These are phyloP conservation scores for Drosophila helvetica DNA, from an alignment of 2,888 invertebrate species.

Conservation along the genomic window DNA sequence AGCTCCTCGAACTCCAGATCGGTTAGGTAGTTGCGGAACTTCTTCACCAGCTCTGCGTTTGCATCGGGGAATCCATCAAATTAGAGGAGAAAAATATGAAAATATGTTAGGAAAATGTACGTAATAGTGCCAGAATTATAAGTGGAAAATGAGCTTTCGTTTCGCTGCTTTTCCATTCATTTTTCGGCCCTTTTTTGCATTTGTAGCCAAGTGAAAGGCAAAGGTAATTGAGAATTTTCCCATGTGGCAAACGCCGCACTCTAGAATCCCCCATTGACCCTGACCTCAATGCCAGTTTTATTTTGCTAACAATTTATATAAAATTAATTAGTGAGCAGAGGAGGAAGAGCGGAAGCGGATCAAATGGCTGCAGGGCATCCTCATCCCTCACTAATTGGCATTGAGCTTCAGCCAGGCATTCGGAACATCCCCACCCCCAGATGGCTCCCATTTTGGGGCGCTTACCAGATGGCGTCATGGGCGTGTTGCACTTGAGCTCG, in stretches of 20 bases:
- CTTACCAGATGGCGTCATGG: conserved; percentile 83
- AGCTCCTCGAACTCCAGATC: conserved; percentile 96
- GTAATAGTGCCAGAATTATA: neutral
- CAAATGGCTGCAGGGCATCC: conserved; percentile 37
- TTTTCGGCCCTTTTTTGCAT: conserved; percentile 15
- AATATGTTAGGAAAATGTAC: neutral
- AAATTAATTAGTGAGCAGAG: conserved; percentile 64
- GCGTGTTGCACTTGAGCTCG: conserved; percentile 82
- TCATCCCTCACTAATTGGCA: conserved; percentile 59
- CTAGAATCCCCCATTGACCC: conserved; percentile 44
- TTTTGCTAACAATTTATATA: conserved; percentile 34
- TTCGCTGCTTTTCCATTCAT: neutral
- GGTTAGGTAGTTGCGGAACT: conserved; percentile 92
- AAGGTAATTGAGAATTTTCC: conserved; percentile 52
- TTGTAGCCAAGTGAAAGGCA: conserved; percentile 16
- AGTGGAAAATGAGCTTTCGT: neutral
- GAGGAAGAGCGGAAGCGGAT: conserved; percentile 19
- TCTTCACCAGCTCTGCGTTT: conserved; percentile 89
- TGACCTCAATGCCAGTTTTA: conserved; percentile 61
- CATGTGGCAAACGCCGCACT: conserved; percentile 43
- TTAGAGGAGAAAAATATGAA: too few species aligned
- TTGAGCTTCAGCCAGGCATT: conserved; percentile 70
- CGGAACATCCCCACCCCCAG: conserved; percentile 1
- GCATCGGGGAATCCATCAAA: neutral
- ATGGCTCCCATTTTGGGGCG: neutral